These are phyloP conservation scores for Cochlearius cochlearius DNA, from an alignment of 2,113 vertebrate genomes.

Conservation along the genomic window DNA sequence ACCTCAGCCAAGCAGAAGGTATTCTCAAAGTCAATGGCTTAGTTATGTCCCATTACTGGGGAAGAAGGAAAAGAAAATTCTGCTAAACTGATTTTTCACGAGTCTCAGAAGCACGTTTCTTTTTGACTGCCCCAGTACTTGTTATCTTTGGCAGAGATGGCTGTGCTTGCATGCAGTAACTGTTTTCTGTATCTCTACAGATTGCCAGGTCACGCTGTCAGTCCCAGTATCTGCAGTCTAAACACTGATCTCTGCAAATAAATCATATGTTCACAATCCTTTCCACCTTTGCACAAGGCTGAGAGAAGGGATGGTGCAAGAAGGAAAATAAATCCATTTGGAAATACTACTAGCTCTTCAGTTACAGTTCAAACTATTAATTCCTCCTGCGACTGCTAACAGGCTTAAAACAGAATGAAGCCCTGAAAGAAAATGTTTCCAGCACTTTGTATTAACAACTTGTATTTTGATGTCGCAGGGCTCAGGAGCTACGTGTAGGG, in stretches of 20 bases:
- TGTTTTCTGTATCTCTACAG: background rate
- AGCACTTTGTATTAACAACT: background rate
- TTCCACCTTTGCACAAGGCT: background rate
- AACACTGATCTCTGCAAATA: background rate
- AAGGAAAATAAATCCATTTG: background rate
- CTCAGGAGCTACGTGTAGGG: background rate
- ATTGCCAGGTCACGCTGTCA: background rate
- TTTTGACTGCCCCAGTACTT: background rate
- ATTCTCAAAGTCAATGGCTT: background rate
- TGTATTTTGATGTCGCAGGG: background rate
- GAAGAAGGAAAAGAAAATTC: background rate
- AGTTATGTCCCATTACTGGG: background rate
- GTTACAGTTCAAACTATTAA: background rate
- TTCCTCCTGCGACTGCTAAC: background rate
- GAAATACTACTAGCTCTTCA: background rate
- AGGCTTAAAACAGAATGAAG: background rate
- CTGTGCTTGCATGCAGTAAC: background rate
- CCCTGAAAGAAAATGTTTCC: background rate
- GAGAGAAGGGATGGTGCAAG: background rate
- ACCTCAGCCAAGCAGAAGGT: background rate
- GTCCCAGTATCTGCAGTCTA: background rate
- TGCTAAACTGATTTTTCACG: background rate
- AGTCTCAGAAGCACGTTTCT: background rate
- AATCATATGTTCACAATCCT: background rate
- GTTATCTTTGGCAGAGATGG: background rate